Evolutionary conservation across 2,888 invertebrate species (phyloP), one percentile per base, ranked within the genome.

Genomic region (Meganola albula): DNA sequence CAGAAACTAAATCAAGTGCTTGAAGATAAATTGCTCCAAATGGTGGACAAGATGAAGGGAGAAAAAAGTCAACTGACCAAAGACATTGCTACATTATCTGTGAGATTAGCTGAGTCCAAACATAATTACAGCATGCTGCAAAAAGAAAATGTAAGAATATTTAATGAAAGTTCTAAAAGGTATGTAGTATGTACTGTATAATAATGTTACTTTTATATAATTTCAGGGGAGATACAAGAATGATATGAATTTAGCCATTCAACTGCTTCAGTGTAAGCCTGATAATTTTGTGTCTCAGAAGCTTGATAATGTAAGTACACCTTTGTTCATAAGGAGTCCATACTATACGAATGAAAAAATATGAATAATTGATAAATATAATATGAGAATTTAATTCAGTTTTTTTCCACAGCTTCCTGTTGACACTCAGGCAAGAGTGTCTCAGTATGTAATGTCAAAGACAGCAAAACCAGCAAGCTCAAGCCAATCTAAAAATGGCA

Each of bases 1-100:
- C 97, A 97, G 77, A 95, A 94, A 78, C 92, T 98, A 23, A 98
- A 98, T 80, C 97, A 97, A 87, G 94, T 93, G 53, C 87, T 98
- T 55, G 98, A 98, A 85, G 98, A 98, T 72, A 98, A 97, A 73
- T 82, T 98, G 41, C 83, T 98, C 40, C 94, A 93, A 77, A 90
- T 97, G 74, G 97, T 97, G 4, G 96, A 97, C 78, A 92, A 94
- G 63, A 95, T 94, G 87, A 94, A 97, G 71, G 92, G 93, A 31
- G 97, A 97, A 70, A 95, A 97, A 71, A 91, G 90, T 53, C 91
- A 92, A 54, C 85, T 97, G 48, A 94, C 95, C 24, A 92, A 93
- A 75, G 96, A 97, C 74, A 91, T 97, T 49, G 93, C 95, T 6
- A 92, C 92, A 29, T 78, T 97, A 44, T 95, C 94, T 24, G 92